phyloP scores from a whole-genome alignment of 2,797 vertebrate species.

The Poeciliopsis turneri region DNA sequence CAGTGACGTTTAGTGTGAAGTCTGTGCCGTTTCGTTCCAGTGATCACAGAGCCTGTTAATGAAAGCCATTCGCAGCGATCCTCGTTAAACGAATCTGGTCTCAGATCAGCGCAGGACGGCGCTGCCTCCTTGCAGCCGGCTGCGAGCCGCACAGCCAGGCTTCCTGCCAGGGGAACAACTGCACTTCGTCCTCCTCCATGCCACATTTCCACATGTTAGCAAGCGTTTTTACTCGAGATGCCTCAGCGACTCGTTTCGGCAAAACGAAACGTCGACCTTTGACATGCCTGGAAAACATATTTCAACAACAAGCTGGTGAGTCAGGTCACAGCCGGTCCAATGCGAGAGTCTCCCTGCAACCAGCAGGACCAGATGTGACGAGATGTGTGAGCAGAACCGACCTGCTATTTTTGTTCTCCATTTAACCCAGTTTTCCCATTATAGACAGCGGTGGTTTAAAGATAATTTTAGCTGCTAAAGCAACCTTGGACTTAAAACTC shows the following conservation, averaged over 20 bases:
- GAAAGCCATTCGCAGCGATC: conserved; percentile 59
- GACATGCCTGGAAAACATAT: conserved; percentile 51
- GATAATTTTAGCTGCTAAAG: background rate
- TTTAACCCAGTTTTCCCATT: background rate
- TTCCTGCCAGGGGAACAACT: conserved; percentile 27
- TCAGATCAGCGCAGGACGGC: conserved; percentile 43
- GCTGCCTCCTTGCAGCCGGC: conserved; percentile 50
- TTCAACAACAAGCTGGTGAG: conserved; percentile 32
- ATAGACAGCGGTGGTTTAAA: background rate
- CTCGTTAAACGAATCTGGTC: conserved; percentile 32
- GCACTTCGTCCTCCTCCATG: conserved; percentile 29
- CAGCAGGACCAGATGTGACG: background rate
- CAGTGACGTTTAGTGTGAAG: background rate
- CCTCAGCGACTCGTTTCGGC: conserved; percentile 48
- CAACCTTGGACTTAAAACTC: background rate
- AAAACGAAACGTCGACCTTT: conserved; percentile 43
- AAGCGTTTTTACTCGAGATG: conserved; percentile 47
- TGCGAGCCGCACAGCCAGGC: conserved; percentile 24
- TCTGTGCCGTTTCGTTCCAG: conserved; percentile 35
- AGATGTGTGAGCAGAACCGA: background rate
- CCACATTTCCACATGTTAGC: conserved; percentile 60
- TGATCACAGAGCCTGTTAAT: conserved; percentile 54
- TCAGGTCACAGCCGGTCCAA: conserved; percentile 28
- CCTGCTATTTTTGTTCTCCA: background rate
- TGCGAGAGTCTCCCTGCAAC: background rate